Conservation (phyloP, 2,113 vertebrate genomes). For the Sinocyclocheilus rhinocerous region DNA sequence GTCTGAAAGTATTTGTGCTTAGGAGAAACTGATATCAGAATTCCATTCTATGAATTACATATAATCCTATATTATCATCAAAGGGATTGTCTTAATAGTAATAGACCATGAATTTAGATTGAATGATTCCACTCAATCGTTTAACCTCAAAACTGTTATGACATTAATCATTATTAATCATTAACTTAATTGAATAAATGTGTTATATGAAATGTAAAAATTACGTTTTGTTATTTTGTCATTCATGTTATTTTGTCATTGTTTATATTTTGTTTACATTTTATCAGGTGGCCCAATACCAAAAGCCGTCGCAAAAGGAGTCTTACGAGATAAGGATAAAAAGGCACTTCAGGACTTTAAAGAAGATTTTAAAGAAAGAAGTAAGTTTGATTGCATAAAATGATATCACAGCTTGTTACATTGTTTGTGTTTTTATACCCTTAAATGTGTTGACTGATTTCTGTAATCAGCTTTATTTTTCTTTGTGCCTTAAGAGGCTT, state of each 20-base stretch:
- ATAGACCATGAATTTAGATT: too few species aligned
- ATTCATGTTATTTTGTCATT: not conserved
- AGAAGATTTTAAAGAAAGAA: conserved; percentile 25
- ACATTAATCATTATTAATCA: not conserved
- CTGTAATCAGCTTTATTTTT: not conserved
- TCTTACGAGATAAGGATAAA: not conserved
- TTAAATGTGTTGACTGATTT: not conserved
- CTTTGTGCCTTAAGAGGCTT: not conserved
- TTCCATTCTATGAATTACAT: too few species aligned
- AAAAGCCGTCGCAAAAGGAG: not conserved
- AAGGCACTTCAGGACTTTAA: conserved; percentile 39
- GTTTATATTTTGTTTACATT: not conserved
- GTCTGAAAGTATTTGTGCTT: not conserved
- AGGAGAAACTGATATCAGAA: too few species aligned
- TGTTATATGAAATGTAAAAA: not conserved
- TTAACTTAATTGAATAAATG: not conserved
- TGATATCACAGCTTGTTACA: not conserved
- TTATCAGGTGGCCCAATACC: conserved; percentile 20
- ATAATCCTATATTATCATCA: too few species aligned
- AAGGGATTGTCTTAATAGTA: too few species aligned
- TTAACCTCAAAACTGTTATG: not conserved
- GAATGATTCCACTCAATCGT: not conserved
- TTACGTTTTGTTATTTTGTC: not conserved
- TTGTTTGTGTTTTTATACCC: not conserved
- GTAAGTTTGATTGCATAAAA: conserved; percentile 36